phyloP scores from a whole-genome alignment of 2,888 invertebrate genomes.

The Lottia scabra region DNA sequence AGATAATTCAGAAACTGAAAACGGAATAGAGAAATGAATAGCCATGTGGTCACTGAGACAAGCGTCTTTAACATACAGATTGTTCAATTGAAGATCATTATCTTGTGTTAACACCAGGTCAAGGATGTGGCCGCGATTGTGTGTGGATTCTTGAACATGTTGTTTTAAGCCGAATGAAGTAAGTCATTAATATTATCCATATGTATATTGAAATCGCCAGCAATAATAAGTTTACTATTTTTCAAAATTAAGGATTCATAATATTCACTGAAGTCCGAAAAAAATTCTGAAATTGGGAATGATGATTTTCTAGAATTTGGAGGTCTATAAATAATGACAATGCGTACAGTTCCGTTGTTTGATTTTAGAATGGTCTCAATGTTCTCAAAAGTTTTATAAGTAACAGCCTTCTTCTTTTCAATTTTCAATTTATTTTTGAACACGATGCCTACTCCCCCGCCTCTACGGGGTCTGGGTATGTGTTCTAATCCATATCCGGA shows the following conservation, averaged over 20 bases:
- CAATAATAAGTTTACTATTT: background rate
- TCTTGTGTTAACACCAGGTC: background rate
- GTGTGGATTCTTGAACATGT: background rate
- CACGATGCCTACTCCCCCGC: background rate
- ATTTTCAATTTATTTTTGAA: background rate
- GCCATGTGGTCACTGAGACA: constrained; percentile 7
- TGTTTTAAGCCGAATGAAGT: background rate
- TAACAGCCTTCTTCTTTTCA: background rate
- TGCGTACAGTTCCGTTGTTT: background rate
- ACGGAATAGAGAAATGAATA: background rate
- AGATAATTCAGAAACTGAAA: background rate
- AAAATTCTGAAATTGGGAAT: background rate
- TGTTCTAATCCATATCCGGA: background rate
- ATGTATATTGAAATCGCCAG: constrained; percentile 8
- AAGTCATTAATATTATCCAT: background rate
- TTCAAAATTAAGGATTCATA: background rate
- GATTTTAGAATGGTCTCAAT: background rate
- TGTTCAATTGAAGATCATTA: background rate
- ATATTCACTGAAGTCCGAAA: background rate
- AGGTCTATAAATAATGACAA: background rate
- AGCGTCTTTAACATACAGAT: background rate
- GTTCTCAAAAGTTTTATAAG: background rate
- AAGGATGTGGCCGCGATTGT: background rate
- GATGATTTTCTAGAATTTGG: background rate
- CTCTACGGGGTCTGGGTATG: background rate